These are phyloP conservation scores for Agrotis clavis DNA, from an alignment of 2,888 invertebrate species.

Conservation along the genomic window DNA sequence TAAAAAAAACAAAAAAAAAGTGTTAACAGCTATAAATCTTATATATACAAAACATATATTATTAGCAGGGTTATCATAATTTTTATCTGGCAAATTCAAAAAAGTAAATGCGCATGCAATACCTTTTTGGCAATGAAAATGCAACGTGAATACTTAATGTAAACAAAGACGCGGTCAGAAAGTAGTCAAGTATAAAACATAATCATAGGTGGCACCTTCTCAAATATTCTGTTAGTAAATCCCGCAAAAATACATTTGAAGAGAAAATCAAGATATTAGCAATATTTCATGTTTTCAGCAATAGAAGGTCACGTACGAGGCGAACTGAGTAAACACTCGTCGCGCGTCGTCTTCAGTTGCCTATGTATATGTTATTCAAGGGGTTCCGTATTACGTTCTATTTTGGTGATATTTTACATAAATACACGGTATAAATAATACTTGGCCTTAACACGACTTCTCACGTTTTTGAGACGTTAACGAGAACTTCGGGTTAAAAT, in stretches of 20 bases:
- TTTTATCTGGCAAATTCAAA: too few species aligned
- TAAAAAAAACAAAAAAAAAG: too few species aligned
- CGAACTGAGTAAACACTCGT: conserved; percentile 16
- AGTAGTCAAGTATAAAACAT: neutral
- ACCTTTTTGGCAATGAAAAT: too few species aligned
- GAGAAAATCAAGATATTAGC: conserved; percentile 43
- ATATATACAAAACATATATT: too few species aligned
- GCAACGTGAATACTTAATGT: too few species aligned
- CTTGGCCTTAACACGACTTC: too few species aligned
- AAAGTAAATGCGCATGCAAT: too few species aligned
- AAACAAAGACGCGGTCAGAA: too few species aligned
- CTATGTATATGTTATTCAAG: conserved; percentile 28
- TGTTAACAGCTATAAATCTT: too few species aligned
- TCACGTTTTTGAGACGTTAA: too few species aligned
- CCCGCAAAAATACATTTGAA: neutral
- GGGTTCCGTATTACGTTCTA: conserved; percentile 1
- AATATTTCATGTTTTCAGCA: conserved; percentile 21
- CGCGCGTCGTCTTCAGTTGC: conserved; percentile 1
- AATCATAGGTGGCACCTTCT: neutral
- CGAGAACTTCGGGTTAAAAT: too few species aligned
- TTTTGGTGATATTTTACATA: neutral
- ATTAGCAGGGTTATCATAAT: too few species aligned
- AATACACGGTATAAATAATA: neutral
- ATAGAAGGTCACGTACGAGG: conserved; percentile 20
- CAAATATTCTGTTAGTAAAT: neutral